These are phyloP conservation scores for Macropis europaea DNA, from an alignment of 2,888 invertebrate genomes.

Conservation along the genomic window DNA sequence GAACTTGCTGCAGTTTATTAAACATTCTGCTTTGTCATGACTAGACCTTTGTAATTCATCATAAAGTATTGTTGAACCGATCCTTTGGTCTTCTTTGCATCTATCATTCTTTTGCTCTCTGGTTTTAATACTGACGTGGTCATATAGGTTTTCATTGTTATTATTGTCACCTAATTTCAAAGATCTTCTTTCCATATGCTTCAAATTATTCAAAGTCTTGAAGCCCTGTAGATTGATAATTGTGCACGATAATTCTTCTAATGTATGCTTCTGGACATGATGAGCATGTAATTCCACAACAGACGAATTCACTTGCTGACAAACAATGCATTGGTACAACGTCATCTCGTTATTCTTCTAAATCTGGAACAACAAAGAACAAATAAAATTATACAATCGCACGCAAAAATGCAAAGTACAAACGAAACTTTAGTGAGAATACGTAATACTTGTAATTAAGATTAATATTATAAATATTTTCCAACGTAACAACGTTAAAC, in stretches of 20 bases:
- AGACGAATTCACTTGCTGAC: constrained; percentile 59
- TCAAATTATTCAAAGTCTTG: not conserved
- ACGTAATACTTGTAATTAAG: not conserved
- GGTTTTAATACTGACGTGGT: not conserved
- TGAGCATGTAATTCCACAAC: constrained; percentile 67
- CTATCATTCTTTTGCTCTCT: not conserved
- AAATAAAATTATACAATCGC: too few relatives aligned
- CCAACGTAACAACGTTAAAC: not conserved
- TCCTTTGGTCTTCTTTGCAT: not conserved
- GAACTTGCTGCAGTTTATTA: constrained; percentile 18
- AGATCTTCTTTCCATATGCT: not conserved
- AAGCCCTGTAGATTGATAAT: constrained; percentile 64
- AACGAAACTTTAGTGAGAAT: not conserved
- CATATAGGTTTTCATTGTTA: constrained; percentile 9
- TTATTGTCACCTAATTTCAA: not conserved
- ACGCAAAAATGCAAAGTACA: not conserved
- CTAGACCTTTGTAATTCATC: not conserved
- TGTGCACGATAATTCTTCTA: constrained; percentile 68
- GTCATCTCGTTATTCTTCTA: constrained; percentile 2
- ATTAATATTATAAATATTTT: not conserved
- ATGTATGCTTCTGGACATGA: constrained; percentile 64
- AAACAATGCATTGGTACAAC: constrained; percentile 64
- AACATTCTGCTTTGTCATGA: constrained; percentile 19
- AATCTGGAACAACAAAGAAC: not conserved
- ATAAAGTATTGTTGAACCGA: not conserved